Evolutionary conservation across 2,888 invertebrate genomes (phyloP), one percentile per base, ranked within the genome.

Genomic region (Polylopha cassiicola): DNA sequence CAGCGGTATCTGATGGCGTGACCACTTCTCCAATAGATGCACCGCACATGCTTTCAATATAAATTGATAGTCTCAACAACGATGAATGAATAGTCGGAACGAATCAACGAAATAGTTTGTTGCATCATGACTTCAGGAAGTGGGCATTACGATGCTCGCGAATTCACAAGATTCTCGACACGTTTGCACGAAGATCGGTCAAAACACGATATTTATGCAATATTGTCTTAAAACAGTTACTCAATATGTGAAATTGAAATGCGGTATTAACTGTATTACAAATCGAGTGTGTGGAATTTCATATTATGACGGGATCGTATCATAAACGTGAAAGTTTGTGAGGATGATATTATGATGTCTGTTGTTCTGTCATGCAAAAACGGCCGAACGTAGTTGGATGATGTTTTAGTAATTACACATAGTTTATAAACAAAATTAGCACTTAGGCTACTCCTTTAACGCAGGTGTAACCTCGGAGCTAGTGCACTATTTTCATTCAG

Each of bases 191-290:
- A 64, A 63, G 59, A 50, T 47, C 51, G 48, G 29, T 24, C 34
- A 48, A 46, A 44, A 51, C 64, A 63, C 64, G 66, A 57, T 57
- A 63, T 53, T 73, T 66, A 72, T 64, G 70, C 65, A 73, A 73
- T 50, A 56, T 24, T 9, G 6, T 1, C 3, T 22, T 10, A 28
- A 32, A 28, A 33, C 13, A 20, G 17, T 18, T 14, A 22, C 14
- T 5, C 14, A 31, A 26, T 17, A 7, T 28, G n/a, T 22, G 8
- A 8, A 13, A 20, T n/a, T n/a, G n/a, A n/a, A n/a, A n/a, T n/a
- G n/a, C n/a, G n/a, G n/a, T n/a, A n/a, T n/a, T n/a, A n/a, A n/a
- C n/a, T n/a, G n/a, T n/a, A n/a, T n/a, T n/a, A n/a, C n/a, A n/a
- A n/a, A n/a, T n/a, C n/a, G n/a, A n/a, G n/a, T n/a, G n/a, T n/a